Evolutionary conservation across 2,888 invertebrate species (phyloP), one percentile per base, ranked within the genome.

Genomic region (Epinotia ramella): DNA sequence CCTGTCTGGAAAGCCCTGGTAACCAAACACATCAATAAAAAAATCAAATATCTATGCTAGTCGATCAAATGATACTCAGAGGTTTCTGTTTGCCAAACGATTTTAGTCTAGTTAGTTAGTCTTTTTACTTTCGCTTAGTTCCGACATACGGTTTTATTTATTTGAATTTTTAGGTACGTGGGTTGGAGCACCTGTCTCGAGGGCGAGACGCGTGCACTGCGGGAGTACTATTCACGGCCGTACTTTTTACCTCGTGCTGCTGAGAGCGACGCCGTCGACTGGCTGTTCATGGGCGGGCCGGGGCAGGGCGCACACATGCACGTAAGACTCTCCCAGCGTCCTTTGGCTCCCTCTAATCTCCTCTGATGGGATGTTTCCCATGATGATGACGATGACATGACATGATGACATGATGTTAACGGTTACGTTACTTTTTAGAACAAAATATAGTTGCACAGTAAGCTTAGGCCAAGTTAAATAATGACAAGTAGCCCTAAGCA

Each of bases 251-350:
- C 99, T 0, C 91, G 90, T 53, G 96, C 96, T 0, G 97, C 99
- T 0, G 99, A 99, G 89, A 97, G 97, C 83, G 97, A 98, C 84
- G 97, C 97, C 78, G 96, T 98, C 0, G 99, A 98, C 90, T 99
- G 99, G 99, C 97, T 99, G 81, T 99, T 99, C 88, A 99, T 99
- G 97, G 99, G 99, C 0, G 98, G 97, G 46, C 97, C 98, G 0
- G 99, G 99, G 0, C 96, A 97, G 84, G 99, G 99, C 0, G 99
- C 99, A 0, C 98, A 98, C 83, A 97, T 99, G 97, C 99, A 99
- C 89, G 99, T 99, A 89, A 95, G 96, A 91, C 13, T n/a, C 7
- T n/a, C 7, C 13, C 16, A 33, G 6, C n/a, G 6, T 53, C 5
- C n/a, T n/a, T 4, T 16, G 6, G 16, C 1, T 49, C 16, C 33